These are phyloP conservation scores for Spisula solida DNA, from an alignment of 2,888 invertebrate genomes.

Conservation along the genomic window DNA sequence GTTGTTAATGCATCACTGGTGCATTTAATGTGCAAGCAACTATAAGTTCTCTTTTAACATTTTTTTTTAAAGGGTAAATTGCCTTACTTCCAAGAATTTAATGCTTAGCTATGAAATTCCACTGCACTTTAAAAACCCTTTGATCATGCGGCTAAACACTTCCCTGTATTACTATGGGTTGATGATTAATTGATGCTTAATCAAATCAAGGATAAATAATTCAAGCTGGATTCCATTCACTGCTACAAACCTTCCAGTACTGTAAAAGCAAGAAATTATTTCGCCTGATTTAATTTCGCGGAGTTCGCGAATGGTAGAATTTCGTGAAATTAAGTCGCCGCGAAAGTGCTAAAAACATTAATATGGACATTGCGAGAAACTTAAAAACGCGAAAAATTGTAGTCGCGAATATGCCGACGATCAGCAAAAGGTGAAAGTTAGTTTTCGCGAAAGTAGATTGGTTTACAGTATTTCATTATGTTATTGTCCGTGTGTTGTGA, in stretches of 20 bases:
- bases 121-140: not conserved
- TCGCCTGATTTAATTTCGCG: too few species aligned
- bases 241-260: not conserved
- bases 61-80: not conserved
- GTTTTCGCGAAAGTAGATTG: too few species aligned
- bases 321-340: too few species aligned
- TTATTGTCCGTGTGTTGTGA: not conserved
- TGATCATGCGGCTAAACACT: not conserved
- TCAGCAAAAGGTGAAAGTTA: too few species aligned
- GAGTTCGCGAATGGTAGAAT: too few species aligned
- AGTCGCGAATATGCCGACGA: too few species aligned
- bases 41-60: not conserved
- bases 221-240: not conserved
- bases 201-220: constrained; percentile 15
- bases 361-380: too few species aligned
- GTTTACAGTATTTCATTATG: not conserved
- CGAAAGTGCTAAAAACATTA: too few species aligned
- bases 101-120: not conserved
- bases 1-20: not conserved
- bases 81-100: not conserved
- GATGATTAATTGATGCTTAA: not conserved
- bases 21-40: not conserved
- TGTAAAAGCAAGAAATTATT: too few species aligned
- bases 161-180: not conserved
- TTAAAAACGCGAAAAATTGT: too few species aligned